Base-by-base conservation (phyloP, 2,888 invertebrate species). In the Agrilus mali region DNA sequence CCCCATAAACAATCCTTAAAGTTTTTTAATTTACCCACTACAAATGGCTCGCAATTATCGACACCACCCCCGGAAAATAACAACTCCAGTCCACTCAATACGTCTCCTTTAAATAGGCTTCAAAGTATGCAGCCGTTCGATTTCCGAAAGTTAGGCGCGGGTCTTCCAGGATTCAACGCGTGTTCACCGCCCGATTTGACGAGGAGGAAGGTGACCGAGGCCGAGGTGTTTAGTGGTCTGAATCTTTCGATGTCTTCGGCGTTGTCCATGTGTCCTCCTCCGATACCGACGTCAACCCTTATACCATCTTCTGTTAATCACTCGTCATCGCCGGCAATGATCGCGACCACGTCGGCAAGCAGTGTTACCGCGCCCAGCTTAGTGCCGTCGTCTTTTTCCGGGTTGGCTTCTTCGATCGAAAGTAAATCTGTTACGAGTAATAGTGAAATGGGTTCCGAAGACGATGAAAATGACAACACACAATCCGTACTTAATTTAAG, bases 81-180 rank as follows among this genome's bases (percentile, higher is more conserved):
- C 27, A 68, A 66, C 38, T 72, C 76, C 58, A 79, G 80, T 67
- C 78, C 80, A 36, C 63, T 77, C 20, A 60, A 59, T 63, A 74
- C 75, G 61, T 85, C 87, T 8, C 93, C 94, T 3, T 70, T 94
- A 49, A 90, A 86, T 65, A 80, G 88, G 56, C 72, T 94, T 38
- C 92, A 93, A 68, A 93, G 84, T 57, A 93, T 95, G 93, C 93
- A 94, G 61, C 93, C 94, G 0, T 92, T 92, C 63, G 93, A 94
- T 65, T 93, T 86, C 61, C 78, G 92, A 27, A 88, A 88, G 61
- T 70, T 84, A 43, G 78, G 82, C 46, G 76, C 78, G 51, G 73
- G 73, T 7, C 58, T 75, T 3, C 75, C 77, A 48, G 73, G 79
- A 57, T 70, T 73, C 55, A 66, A 66, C 67, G 71, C 55, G 69